Conservation (phyloP, 37 sponge, comb jelly and placozoan genomes). For the Mnemiopsis leidyi region DNA sequence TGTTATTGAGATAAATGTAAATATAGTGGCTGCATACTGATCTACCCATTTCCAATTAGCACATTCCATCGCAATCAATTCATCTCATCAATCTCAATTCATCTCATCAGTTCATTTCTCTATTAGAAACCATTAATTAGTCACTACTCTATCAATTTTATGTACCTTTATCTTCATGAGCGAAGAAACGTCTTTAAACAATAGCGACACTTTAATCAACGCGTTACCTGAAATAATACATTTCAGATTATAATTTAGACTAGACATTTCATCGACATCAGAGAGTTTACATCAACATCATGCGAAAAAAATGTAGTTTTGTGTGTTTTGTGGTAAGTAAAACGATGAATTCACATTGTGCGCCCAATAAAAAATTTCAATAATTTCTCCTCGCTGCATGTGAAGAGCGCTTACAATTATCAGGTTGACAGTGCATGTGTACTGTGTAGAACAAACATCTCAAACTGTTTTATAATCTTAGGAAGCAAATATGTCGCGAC, state of each 20-base stretch:
- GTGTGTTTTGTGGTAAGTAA: neutral
- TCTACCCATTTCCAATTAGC: too few species aligned
- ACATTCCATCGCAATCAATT: too few species aligned
- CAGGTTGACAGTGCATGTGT: neutral
- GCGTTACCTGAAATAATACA: constrained; percentile 34
- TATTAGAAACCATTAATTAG: too few species aligned
- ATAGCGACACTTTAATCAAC: constrained; percentile 21
- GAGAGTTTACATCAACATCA: too few species aligned
- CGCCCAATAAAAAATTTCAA: neutral
- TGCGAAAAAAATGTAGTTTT: neutral
- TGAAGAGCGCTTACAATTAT: too few species aligned
- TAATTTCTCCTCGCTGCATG: neutral
- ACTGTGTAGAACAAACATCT: neutral
- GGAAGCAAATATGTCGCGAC: too few species aligned
- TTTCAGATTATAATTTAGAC: neutral
- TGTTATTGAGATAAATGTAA: too few species aligned
- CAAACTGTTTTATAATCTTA: neutral
- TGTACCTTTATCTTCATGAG: constrained; percentile 62
- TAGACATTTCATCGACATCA: too few species aligned
- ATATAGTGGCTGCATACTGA: too few species aligned
- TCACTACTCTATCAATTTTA: too few species aligned
- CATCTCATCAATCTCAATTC: too few species aligned
- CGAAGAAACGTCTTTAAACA: constrained; percentile 37
- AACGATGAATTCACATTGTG: neutral
- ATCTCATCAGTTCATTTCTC: too few species aligned